Evolutionary conservation across 2,113 vertebrate species (phyloP), one percentile per base, ranked within the genome.

Genomic region (Tupaia tana): DNA sequence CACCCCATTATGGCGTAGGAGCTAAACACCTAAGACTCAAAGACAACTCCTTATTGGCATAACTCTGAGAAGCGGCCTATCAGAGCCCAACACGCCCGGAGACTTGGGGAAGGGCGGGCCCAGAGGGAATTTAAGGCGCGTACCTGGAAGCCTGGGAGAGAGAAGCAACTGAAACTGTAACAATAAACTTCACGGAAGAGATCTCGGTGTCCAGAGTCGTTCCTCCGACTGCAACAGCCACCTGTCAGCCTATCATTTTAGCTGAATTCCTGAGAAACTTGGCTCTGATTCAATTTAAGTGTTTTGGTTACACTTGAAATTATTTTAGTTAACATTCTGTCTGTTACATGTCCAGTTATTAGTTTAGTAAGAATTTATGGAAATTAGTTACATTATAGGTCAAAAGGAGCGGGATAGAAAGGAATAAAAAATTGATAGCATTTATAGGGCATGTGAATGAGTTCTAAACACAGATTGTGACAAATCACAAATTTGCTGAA

Each of bases 191-290:
- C n/a, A n/a, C n/a, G n/a, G n/a, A n/a, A n/a, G n/a, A n/a, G n/a
- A n/a, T n/a, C n/a, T n/a, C n/a, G n/a, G n/a, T n/a, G n/a, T n/a
- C n/a, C n/a, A n/a, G n/a, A n/a, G n/a, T n/a, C n/a, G n/a, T n/a
- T n/a, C n/a, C n/a, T n/a, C n/a, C n/a, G n/a, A n/a, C n/a, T n/a
- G n/a, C n/a, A n/a, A n/a, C n/a, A n/a, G 52, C 0, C 52, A 71
- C 29, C 63, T 77, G 78, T 73, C 77, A 85, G 80, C 31, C 15
- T 78, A 22, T 86, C 64, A 79, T 82, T 95, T 97, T 43, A 70
- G 52, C 81, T 81, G 69, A 56, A 84, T 80, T 82, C 31, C 63
- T 90, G 67, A 95, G 31, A 80, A 82, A 77, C 13, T 20, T 87
- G 52, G 75, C 9, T 83, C 8, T 34, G 58, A 6, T 78, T 67